Evolutionary conservation across 2,888 invertebrate genomes (phyloP).

Genomic region (Lutraria lutraria): DNA sequence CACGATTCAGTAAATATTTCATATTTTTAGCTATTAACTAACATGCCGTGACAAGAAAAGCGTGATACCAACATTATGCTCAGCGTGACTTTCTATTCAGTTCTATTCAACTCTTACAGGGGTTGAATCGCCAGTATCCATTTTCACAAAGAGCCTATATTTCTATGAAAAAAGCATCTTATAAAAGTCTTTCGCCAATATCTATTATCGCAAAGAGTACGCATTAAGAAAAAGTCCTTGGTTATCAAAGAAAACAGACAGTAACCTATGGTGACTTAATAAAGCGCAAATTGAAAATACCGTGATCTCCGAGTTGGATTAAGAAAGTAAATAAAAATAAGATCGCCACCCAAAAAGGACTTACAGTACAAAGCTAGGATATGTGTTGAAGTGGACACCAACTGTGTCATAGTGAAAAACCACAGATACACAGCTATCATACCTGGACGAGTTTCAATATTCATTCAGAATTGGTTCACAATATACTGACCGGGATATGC

Average conservation of each 20-base stretch:
- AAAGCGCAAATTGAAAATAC: not conserved
- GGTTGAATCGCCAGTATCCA: not conserved
- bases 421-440: too few species aligned
- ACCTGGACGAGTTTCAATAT: too few species aligned
- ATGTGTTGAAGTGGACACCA: too few species aligned
- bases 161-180: not conserved
- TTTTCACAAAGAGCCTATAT: not conserved
- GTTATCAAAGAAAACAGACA: not conserved
- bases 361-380: too few species aligned
- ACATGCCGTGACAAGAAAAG: not conserved
- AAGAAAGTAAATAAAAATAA: not conserved
- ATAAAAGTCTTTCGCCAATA: not conserved
- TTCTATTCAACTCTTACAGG: too few species aligned
- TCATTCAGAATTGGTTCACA: too few species aligned
- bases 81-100: slow-evolving; percentile 5
- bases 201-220: not conserved
- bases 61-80: not conserved
- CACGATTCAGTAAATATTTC: not conserved
- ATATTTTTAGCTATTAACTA: not conserved
- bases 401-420: too few species aligned
- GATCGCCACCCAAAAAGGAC: not conserved
- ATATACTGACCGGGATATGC: too few species aligned
- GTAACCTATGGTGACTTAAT: not conserved
- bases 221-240: not conserved
- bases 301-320: not conserved